Conservation (phyloP, 2,888 invertebrate genomes). For the Drosophila neotestacea region DNA sequence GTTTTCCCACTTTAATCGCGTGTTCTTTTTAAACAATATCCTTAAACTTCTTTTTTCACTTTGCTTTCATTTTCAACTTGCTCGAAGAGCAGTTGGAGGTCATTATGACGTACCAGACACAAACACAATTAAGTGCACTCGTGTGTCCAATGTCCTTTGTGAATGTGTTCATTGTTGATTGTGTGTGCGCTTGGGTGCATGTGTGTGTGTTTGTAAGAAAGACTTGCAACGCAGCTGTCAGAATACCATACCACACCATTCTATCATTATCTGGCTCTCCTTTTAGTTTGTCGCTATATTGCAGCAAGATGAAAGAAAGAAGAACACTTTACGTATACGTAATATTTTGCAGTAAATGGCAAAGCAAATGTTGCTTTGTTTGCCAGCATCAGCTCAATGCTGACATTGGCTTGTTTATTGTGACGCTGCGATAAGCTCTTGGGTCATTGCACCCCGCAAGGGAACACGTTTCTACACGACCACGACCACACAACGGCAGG, state of each 20-base stretch:
- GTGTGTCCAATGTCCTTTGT: constrained; percentile 57
- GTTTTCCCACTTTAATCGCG: neutral
- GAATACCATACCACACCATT: constrained; percentile 39
- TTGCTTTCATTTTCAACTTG: constrained; percentile 32
- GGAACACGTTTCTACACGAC: constrained; percentile 13
- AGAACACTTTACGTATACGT: constrained; percentile 63
- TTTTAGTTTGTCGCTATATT: constrained; percentile 38
- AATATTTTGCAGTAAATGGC: constrained; percentile 62
- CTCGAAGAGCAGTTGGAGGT: constrained; percentile 36
- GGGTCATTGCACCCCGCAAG: constrained; percentile 56
- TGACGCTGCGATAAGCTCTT: constrained; percentile 55
- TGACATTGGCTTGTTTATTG: constrained; percentile 70
- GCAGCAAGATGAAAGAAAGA: constrained; percentile 30
- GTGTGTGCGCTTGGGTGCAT: constrained; percentile 7
- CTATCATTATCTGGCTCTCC: constrained; percentile 20
- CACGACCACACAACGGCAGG: neutral
- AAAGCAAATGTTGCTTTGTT: constrained; percentile 73
- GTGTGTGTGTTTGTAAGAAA: constrained; percentile 35
- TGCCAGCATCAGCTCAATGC: constrained; percentile 47
- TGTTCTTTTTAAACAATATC: constrained; percentile 30
- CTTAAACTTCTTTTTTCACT: constrained; percentile 16
- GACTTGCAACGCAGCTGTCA: constrained; percentile 56
- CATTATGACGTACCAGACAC: constrained; percentile 52
- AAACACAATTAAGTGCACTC: constrained; percentile 68
- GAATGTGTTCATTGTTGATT: constrained; percentile 19